These are phyloP conservation scores for Tadarida brasiliensis DNA, from an alignment of 2,797 vertebrate genomes.

Conservation along the genomic window DNA sequence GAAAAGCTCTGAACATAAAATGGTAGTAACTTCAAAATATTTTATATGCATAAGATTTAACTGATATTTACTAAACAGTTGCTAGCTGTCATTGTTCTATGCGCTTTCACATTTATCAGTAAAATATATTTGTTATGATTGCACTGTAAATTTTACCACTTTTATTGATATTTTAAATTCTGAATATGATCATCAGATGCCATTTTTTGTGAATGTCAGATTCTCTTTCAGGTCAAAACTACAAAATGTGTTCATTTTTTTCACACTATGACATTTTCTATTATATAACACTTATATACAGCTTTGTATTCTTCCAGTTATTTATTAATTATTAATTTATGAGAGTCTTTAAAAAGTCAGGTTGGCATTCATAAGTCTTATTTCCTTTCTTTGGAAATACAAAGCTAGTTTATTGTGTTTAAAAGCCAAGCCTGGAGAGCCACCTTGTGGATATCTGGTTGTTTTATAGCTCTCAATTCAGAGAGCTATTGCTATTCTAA, in stretches of 20 bases:
- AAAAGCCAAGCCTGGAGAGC: constrained; percentile 81
- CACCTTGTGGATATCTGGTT: constrained; percentile 83
- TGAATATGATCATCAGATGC: neutral
- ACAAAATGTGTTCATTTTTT: neutral
- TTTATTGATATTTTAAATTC: constrained; percentile 57
- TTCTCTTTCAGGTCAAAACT: constrained; percentile 56
- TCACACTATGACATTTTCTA: neutral
- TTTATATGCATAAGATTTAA: neutral
- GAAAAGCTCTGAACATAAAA: neutral
- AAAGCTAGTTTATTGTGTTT: neutral
- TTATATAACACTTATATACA: neutral
- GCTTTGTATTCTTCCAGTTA: neutral
- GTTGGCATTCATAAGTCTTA: constrained; percentile 31
- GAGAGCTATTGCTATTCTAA: neutral
- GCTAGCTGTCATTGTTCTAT: neutral
- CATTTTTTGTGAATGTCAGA: constrained; percentile 1
- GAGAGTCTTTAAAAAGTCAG: constrained; percentile 50
- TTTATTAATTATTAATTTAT: constrained; percentile 48
- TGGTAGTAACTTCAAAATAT: neutral
- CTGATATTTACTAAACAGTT: neutral
- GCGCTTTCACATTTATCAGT: neutral
- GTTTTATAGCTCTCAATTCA: neutral
- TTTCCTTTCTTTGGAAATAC: constrained; percentile 57
- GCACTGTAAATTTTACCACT: constrained; percentile 3
- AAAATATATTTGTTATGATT: neutral